These are phyloP conservation scores for Synanceia verrucosa DNA, from an alignment of 2,797 vertebrate species.

Conservation along the genomic window DNA sequence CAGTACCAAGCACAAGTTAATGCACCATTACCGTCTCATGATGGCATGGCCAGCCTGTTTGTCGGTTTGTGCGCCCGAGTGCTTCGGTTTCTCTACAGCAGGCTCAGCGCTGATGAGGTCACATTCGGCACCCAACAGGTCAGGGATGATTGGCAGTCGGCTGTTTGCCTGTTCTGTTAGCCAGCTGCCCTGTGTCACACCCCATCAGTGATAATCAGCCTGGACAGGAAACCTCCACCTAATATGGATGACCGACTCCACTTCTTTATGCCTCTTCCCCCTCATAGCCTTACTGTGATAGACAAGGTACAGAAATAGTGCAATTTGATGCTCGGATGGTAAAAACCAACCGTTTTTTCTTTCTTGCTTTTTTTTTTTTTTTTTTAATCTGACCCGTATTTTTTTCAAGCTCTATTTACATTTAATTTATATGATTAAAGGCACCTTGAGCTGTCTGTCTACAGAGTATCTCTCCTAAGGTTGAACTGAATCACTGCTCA, in stretches of 20 bases:
- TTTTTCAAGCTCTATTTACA: conserved; percentile 26
- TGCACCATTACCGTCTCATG: background rate
- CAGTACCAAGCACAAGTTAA: background rate
- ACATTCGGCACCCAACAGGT: conserved; percentile 43
- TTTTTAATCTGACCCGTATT: conserved; percentile 1
- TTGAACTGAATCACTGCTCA: conserved; percentile 15
- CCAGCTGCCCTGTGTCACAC: conserved; percentile 57
- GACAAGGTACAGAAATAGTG: background rate
- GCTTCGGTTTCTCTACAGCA: conserved; percentile 22
- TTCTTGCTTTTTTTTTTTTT: background rate
- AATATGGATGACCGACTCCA: conserved; percentile 17
- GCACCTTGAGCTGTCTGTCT: conserved; percentile 24
- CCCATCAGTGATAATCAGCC: conserved; percentile 57
- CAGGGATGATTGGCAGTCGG: conserved; percentile 64
- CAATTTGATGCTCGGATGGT: background rate
- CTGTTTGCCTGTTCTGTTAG: conserved; percentile 56
- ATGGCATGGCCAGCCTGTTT: background rate
- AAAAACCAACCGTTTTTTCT: background rate
- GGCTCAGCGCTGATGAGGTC: conserved; percentile 49
- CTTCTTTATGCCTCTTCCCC: conserved; percentile 22
- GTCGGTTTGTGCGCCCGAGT: background rate
- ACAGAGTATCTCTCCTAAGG: conserved; percentile 2
- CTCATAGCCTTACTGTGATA: background rate
- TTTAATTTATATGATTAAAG: conserved; percentile 40
- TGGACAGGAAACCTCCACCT: conserved; percentile 21